These are phyloP conservation scores for Pseudomyrmex dendroicus DNA, from an alignment of 1,140 invertebrate genomes.

Conservation along the genomic window DNA sequence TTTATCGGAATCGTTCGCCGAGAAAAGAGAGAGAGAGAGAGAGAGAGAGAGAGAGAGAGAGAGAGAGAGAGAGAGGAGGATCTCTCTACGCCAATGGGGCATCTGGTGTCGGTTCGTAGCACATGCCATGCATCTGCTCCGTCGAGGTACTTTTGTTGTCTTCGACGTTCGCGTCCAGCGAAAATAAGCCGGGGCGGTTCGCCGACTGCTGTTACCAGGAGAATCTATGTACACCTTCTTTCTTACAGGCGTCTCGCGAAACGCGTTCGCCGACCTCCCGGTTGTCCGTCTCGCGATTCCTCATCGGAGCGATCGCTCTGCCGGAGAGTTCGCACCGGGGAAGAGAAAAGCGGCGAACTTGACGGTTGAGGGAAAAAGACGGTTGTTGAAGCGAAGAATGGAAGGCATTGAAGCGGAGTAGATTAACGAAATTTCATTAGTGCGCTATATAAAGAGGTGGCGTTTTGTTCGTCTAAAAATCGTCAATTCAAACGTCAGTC, in stretches of 20 bases:
- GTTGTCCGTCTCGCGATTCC: not conserved
- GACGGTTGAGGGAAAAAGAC: not conserved
- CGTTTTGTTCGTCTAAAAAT: not conserved
- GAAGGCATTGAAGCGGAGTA: not conserved
- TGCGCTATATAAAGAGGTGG: not conserved
- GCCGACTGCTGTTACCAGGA: conserved; percentile 77
- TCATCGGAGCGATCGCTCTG: not conserved
- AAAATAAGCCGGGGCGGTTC: conserved; percentile 68
- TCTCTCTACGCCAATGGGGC: conserved; percentile 82
- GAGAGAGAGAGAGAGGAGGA: conserved; percentile 36
- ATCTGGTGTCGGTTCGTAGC: conserved; percentile 84
- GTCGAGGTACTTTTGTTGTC: conserved; percentile 81
- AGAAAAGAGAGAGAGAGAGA: conserved; percentile 14
- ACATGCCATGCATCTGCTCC: conserved; percentile 84
- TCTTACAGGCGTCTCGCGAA: conserved; percentile 26
- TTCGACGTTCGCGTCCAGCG: conserved; percentile 73
- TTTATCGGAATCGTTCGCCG: conserved; percentile 65
- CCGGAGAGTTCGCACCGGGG: not conserved
- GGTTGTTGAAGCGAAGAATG: not conserved
- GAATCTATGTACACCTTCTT: conserved; percentile 65
- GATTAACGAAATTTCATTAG: not conserved
- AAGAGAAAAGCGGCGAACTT: not conserved
- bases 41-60: no score
- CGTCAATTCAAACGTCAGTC: not conserved
- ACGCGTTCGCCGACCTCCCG: not conserved